Percentiles rank a stretch among this genome's conserved stretches.
phyloP scores from a whole-genome alignment of 2,113 vertebrate species.

The Pangasianodon hypophthalmus region DNA sequence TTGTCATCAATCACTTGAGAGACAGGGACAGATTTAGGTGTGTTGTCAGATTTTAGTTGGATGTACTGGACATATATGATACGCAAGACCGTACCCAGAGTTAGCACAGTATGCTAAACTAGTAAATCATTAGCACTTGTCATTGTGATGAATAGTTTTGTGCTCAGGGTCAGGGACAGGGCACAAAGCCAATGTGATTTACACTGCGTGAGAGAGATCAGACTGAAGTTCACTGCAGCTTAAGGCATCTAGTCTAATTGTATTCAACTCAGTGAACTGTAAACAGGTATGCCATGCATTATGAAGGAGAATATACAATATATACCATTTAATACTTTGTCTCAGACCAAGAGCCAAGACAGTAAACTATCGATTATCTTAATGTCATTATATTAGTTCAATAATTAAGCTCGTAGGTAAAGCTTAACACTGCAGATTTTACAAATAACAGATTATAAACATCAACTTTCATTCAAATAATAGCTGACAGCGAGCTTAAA shows the following conservation, averaged over 20 bases:
- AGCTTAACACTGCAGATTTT: no score
- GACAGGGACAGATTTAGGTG: constrained; percentile 27
- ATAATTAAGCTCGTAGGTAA: not conserved
- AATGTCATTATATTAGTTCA: not conserved
- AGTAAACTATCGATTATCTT: not conserved
- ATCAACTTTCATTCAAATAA: no score
- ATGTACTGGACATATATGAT: not conserved
- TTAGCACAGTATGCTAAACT: not conserved
- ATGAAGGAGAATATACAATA: not conserved
- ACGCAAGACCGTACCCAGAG: not conserved
- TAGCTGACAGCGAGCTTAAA: no score
- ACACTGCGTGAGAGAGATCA: not conserved
- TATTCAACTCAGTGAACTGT: not conserved
- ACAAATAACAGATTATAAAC: no score
- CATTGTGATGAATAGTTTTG: constrained; percentile 50
- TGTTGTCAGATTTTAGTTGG: not conserved
- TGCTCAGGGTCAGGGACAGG: constrained; percentile 27
- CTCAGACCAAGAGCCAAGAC: not conserved
- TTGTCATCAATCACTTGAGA: constrained; percentile 49
- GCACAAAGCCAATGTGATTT: constrained; percentile 33
- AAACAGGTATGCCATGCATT: not conserved
- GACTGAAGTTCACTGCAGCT: constrained; percentile 14
- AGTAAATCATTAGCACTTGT: constrained; percentile 40
- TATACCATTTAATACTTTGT: not conserved
- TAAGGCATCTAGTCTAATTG: not conserved